phyloP scores from a whole-genome alignment of 2,797 vertebrate genomes.

The Malacoctenus gilli region DNA sequence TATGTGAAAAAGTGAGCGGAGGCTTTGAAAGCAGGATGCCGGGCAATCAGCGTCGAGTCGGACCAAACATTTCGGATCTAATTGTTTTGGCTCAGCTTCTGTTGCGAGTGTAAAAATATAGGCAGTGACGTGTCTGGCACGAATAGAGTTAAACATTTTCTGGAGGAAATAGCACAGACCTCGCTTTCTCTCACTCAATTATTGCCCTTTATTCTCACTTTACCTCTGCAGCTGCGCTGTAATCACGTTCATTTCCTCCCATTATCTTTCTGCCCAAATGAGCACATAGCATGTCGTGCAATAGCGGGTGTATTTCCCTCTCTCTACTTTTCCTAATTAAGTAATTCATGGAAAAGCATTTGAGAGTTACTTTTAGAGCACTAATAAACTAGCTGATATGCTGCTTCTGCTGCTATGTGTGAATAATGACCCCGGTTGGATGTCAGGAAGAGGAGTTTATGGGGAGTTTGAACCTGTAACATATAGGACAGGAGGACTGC shows the following conservation, averaged over 20 bases:
- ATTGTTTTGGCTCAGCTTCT: constrained; percentile 50
- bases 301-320: constrained; percentile 55
- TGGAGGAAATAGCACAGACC: constrained; percentile 21
- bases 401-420: constrained; percentile 26
- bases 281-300: constrained; percentile 56
- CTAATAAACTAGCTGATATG: constrained; percentile 60
- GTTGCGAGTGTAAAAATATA: constrained; percentile 44
- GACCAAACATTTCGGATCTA: constrained; percentile 41
- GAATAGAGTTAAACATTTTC: constrained; percentile 39
- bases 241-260: constrained; percentile 73
- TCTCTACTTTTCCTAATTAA: constrained; percentile 58
- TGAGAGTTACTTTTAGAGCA: constrained; percentile 50
- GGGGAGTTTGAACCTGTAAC: constrained; percentile 8
- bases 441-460: constrained; percentile 25
- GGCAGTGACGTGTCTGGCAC: constrained; percentile 25
- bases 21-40: constrained; percentile 65
- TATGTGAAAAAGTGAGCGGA: constrained; percentile 46
- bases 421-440: constrained; percentile 42
- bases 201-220: constrained; percentile 17
- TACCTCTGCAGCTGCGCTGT: constrained; percentile 53
- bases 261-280: constrained; percentile 73
- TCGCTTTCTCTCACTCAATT: constrained; percentile 52
- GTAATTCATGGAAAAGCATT: constrained; percentile 61
- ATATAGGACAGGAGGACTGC: constrained; percentile 8
- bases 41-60: constrained; percentile 62